Conservation (phyloP, 2,888 invertebrate species). For the Phyto melanocephala region DNA sequence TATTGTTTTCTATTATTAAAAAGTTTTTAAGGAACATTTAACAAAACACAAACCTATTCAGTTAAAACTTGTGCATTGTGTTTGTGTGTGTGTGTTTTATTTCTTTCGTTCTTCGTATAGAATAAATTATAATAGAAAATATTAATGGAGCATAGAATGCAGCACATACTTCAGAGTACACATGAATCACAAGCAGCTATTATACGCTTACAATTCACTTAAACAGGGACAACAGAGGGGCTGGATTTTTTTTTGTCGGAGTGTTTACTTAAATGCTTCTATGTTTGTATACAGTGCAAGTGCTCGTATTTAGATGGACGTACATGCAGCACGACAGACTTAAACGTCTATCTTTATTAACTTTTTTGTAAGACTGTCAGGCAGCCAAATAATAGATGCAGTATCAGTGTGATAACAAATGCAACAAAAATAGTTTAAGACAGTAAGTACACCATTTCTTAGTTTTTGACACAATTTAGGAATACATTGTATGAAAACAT, state of each 20-base stretch:
- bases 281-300: background rate
- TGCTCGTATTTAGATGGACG: background rate
- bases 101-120: slow-evolving; percentile 2
- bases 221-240: background rate
- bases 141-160: slow-evolving; percentile 56
- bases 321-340: background rate
- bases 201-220: background rate
- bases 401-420: slow-evolving; percentile 23
- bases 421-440: background rate
- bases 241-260: background rate
- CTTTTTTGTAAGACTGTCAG: slow-evolving; percentile 52
- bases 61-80: background rate
- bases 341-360: slow-evolving; percentile 16
- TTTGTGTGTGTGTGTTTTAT: background rate
- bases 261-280: slow-evolving; percentile 52
- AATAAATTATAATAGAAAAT: slow-evolving; percentile 58
- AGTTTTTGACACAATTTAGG: background rate
- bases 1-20: slow-evolving; percentile 59
- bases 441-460: slow-evolving; percentile 16
- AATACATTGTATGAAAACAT: too few relatives aligned
- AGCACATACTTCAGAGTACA: background rate
- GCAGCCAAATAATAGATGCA: slow-evolving; percentile 56
- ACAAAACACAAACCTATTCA: background rate
- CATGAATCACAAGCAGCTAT: background rate
- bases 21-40: slow-evolving; percentile 33